Evolutionary conservation across 2,113 vertebrate species (phyloP).

Genomic region (Dascyllus trimaculatus): DNA sequence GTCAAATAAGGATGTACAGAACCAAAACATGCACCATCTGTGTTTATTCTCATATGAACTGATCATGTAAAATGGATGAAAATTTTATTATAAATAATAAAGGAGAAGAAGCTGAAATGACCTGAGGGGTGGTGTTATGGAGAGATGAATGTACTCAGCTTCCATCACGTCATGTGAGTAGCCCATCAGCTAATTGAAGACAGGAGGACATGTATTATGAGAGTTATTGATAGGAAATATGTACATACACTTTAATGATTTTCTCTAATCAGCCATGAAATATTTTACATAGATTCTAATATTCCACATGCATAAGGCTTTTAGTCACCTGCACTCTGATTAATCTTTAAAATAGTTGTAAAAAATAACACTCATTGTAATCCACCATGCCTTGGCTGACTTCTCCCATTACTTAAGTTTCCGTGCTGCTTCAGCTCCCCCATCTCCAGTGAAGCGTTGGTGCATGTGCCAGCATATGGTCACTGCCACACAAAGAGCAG

Average conservation of each 20-base stretch:
- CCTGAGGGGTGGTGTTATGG: slow-evolving; percentile 49
- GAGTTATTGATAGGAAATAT: slow-evolving; percentile 44
- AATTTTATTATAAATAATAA: slow-evolving; percentile 68
- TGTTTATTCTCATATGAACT: slow-evolving; percentile 7
- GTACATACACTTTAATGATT: slow-evolving; percentile 13
- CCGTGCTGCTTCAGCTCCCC: slow-evolving; percentile 62
- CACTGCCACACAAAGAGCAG: slow-evolving; percentile 67
- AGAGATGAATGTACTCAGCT: slow-evolving; percentile 48
- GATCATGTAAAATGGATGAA: slow-evolving; percentile 52
- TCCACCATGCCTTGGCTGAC: slow-evolving; percentile 48
- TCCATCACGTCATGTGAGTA: slow-evolving; percentile 60
- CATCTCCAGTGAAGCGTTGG: slow-evolving; percentile 67
- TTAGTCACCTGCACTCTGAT: slow-evolving; percentile 22
- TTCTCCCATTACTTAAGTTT: slow-evolving; percentile 83
- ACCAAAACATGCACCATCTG: slow-evolving; percentile 1
- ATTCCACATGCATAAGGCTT: neutral
- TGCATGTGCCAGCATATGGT: slow-evolving; percentile 71
- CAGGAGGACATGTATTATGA: neutral
- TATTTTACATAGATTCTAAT: slow-evolving; percentile 1
- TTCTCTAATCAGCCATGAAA: slow-evolving; percentile 12
- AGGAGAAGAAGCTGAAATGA: slow-evolving; percentile 38
- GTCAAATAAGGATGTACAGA: slow-evolving; percentile 31
- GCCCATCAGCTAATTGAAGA: slow-evolving; percentile 56
- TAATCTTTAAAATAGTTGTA: slow-evolving; percentile 57
- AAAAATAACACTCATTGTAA: slow-evolving; percentile 63